Conservation (phyloP, 2,888 invertebrate genomes). For the Leptopterna dolabrata region DNA sequence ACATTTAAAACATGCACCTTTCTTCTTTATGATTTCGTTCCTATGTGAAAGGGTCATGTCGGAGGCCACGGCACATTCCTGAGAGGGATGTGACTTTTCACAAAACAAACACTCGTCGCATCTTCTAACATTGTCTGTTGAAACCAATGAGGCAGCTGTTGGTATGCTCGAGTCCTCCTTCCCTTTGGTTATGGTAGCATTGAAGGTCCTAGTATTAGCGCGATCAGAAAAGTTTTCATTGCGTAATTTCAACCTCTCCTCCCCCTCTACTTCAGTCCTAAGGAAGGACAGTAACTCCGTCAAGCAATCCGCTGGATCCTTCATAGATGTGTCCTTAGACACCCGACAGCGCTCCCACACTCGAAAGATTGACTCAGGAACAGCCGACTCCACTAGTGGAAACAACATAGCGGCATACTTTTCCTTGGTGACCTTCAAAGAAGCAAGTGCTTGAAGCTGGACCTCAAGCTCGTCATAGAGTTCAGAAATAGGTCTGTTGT, state of each 20-base stretch:
- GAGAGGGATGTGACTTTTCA: conserved; percentile 57
- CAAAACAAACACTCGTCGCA: conserved; percentile 63
- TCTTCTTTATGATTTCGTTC: conserved; percentile 58
- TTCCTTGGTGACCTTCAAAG: conserved; percentile 63
- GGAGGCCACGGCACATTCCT: conserved; percentile 60
- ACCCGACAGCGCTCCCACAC: conserved; percentile 61
- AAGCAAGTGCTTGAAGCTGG: conserved; percentile 63
- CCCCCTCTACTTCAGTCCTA: conserved; percentile 62
- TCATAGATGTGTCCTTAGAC: conserved; percentile 26
- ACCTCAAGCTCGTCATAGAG: conserved; percentile 64
- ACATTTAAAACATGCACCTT: conserved; percentile 62
- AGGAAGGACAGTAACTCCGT: conserved; percentile 60
- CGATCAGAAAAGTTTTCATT: conserved; percentile 50
- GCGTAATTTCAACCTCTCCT: conserved; percentile 61
- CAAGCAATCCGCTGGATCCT: conserved; percentile 43
- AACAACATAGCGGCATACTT: conserved; percentile 64
- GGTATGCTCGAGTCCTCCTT: background rate
- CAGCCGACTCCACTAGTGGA: conserved; percentile 64
- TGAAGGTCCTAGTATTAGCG: background rate
- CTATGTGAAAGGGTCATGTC: conserved; percentile 60
- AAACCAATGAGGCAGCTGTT: conserved; percentile 59
- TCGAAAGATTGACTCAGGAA: conserved; percentile 63
- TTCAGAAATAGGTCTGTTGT: background rate
- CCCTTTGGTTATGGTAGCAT: background rate
- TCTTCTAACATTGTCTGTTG: conserved; percentile 40